phyloP scores from a whole-genome alignment of 2,113 vertebrate species.

The Chloropsis cyanopogon region DNA sequence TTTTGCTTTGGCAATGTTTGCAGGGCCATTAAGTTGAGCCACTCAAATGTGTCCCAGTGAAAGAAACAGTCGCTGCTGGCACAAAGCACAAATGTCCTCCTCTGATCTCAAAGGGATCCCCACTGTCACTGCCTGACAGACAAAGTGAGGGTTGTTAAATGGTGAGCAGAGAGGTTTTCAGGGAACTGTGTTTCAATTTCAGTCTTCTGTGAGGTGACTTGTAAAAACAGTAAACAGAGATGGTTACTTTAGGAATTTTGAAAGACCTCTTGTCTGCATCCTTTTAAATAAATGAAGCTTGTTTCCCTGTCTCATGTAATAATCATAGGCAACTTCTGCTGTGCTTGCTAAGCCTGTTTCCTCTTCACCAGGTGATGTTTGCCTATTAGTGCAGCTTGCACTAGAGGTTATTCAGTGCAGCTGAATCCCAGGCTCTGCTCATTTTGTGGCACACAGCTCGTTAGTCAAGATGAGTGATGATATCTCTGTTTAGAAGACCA shows the following conservation, averaged over 20 bases:
- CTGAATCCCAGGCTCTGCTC: not conserved
- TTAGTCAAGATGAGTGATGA: not conserved
- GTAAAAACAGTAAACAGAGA: not conserved
- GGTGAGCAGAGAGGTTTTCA: not conserved
- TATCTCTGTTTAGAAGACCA: not conserved
- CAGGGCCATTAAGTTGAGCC: not conserved
- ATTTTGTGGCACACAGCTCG: not conserved
- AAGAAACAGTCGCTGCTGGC: accelerated
- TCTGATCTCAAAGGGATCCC: not conserved
- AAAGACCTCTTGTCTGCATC: not conserved
- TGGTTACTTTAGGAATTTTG: not conserved
- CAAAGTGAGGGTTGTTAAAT: not conserved
- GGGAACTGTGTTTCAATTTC: not conserved
- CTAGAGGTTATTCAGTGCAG: not conserved
- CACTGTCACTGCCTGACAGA: not conserved
- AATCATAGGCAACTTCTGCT: not conserved
- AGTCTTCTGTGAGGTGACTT: not conserved
- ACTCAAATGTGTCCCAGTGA: not conserved
- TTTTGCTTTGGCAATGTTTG: not conserved
- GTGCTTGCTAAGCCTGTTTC: not conserved
- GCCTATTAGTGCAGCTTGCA: not conserved
- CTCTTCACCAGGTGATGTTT: not conserved
- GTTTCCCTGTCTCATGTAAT: not conserved
- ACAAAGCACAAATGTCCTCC: not conserved
- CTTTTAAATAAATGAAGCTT: not conserved